These are phyloP conservation scores for Heterohyrax brucei DNA, from an alignment of 2,797 vertebrate genomes.

Conservation along the genomic window DNA sequence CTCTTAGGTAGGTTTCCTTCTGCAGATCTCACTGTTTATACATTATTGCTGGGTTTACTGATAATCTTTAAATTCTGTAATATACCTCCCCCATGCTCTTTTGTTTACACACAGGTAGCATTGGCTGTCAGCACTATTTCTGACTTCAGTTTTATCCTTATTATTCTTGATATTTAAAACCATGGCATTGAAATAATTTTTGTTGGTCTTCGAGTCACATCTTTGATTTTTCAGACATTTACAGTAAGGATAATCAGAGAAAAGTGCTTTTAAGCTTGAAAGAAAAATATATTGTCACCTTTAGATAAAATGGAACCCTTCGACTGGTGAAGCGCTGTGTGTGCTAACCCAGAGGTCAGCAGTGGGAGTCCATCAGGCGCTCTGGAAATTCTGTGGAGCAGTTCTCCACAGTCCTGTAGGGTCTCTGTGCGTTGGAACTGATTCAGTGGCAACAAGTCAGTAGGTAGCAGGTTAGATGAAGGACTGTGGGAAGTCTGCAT, in stretches of 20 bases:
- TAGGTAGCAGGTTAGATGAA: not conserved
- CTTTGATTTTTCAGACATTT: not conserved
- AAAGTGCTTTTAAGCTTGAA: conserved; percentile 4
- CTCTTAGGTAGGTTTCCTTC: not conserved
- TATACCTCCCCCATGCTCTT: not conserved
- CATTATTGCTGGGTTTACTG: not conserved
- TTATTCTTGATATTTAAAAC: not conserved
- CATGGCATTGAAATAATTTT: not conserved
- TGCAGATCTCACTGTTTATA: not conserved
- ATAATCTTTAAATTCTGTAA: not conserved
- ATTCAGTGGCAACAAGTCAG: too few species aligned
- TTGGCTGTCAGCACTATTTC: not conserved
- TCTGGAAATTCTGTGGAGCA: too few species aligned
- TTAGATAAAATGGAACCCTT: not conserved
- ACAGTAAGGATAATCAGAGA: not conserved
- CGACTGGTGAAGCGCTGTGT: too few species aligned
- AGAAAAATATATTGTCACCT: not conserved
- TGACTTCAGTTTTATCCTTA: not conserved
- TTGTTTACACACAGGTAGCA: not conserved
- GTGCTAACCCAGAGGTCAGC: too few species aligned
- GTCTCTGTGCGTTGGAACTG: too few species aligned
- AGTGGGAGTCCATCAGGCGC: too few species aligned
- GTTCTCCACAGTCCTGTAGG: too few species aligned
- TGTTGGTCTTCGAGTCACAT: not conserved
- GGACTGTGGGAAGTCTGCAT: not conserved